Conservation (phyloP, 2,797 vertebrate species). For the Gobionotothen gibberifrons region DNA sequence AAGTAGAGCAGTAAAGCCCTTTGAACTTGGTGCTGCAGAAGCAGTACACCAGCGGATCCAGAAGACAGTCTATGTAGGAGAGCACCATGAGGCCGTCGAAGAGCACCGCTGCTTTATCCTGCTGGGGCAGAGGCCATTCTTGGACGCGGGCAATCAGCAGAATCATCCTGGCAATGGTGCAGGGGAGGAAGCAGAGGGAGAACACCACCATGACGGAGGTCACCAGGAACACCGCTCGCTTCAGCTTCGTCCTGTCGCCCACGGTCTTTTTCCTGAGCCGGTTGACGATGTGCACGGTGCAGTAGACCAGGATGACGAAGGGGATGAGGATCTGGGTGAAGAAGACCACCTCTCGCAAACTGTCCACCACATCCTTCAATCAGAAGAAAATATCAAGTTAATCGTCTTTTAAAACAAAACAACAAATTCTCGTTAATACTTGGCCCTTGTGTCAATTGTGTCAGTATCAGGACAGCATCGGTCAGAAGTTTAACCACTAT, state of each 20-base stretch:
- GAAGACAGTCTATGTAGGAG: conserved; percentile 82
- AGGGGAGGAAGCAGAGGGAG: conserved; percentile 79
- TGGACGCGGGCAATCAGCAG: conserved; percentile 42
- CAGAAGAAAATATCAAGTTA: conserved; percentile 8
- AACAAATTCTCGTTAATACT: not conserved
- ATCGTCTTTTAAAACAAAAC: not conserved
- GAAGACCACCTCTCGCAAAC: conserved; percentile 68
- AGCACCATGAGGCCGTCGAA: conserved; percentile 83
- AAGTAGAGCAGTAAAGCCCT: conserved; percentile 71
- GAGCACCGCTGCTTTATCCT: conserved; percentile 48
- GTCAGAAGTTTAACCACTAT: not conserved
- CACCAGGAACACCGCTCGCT: conserved; percentile 66
- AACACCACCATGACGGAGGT: conserved; percentile 73
- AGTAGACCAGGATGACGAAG: conserved; percentile 80
- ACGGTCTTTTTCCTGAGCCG: conserved; percentile 69
- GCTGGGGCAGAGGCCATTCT: accelerated
- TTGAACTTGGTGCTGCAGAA: conserved; percentile 86
- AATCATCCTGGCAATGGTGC: conserved; percentile 70
- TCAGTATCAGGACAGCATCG: not conserved
- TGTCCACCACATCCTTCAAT: conserved; percentile 38
- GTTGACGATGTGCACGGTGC: conserved; percentile 66
- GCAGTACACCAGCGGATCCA: conserved; percentile 85
- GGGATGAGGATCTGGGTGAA: conserved; percentile 80
- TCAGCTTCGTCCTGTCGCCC: conserved; percentile 73
- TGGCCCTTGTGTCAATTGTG: not conserved